These are phyloP conservation scores for Mesembrinibis cayennensis DNA, from an alignment of 2,113 vertebrate genomes.

Conservation along the genomic window DNA sequence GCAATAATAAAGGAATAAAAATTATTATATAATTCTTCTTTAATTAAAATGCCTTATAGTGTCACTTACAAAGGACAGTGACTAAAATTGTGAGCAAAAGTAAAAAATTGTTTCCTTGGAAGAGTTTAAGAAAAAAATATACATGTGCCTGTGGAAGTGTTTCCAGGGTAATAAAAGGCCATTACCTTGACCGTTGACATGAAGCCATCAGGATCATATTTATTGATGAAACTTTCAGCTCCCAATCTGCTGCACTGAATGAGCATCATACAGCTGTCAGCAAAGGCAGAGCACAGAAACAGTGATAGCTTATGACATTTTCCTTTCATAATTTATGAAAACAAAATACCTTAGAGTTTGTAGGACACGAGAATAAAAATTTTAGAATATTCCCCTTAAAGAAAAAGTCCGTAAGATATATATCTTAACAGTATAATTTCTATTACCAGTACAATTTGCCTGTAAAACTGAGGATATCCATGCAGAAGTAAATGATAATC, in stretches of 20 bases:
- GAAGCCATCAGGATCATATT: slow-evolving; percentile 98
- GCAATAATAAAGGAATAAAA: neutral
- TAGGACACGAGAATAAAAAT: slow-evolving; percentile 70
- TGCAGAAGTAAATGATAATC: neutral
- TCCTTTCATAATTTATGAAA: slow-evolving; percentile 98
- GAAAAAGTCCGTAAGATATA: neutral
- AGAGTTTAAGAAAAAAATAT: slow-evolving; percentile 30
- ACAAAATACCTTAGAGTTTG: slow-evolving; percentile 91
- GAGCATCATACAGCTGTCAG: slow-evolving; percentile 99
- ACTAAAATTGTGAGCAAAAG: slow-evolving; percentile 16
- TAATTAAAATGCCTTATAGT: neutral
- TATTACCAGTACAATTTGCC: slow-evolving; percentile 7
- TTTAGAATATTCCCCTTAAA: slow-evolving; percentile 5
- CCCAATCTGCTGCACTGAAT: slow-evolving; percentile 96
- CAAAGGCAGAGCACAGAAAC: slow-evolving; percentile 85
- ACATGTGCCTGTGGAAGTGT: neutral
- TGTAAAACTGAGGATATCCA: slow-evolving; percentile 21
- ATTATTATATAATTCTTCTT: neutral
- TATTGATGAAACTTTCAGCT: slow-evolving; percentile 99
- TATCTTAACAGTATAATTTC: neutral
- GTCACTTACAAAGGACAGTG: slow-evolving; percentile 2
- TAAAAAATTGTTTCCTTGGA: neutral
- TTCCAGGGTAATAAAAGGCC: slow-evolving; percentile 91
- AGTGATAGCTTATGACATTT: slow-evolving; percentile 93
- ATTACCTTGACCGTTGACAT: slow-evolving; percentile 98